These are phyloP conservation scores for Nylanderia fulva DNA, from an alignment of 1,140 invertebrate genomes.

Conservation along the genomic window DNA sequence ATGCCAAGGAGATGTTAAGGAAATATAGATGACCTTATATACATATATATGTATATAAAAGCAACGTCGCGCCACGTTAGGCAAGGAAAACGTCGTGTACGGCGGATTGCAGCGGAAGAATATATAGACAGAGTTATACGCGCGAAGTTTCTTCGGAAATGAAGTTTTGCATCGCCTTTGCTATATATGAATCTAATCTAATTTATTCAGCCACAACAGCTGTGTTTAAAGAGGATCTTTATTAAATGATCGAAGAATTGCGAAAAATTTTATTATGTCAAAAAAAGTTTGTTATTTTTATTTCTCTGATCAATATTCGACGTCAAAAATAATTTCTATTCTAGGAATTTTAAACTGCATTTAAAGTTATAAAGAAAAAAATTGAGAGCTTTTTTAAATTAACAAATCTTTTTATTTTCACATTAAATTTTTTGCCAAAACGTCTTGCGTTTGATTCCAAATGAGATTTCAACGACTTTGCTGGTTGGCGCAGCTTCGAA, in stretches of 20 bases:
- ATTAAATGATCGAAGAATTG: neutral
- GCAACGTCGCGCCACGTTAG: conserved; percentile 37
- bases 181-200: neutral
- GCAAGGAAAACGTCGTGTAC: conserved; percentile 40
- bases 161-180: neutral
- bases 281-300: neutral
- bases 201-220: neutral
- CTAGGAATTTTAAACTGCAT: neutral
- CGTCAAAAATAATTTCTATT: conserved; percentile 1
- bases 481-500: neutral
- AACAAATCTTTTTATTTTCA: conserved; percentile 11
- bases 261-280: neutral
- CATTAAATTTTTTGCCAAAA: conserved; percentile 2
- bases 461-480: neutral
- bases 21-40: conserved; percentile 63
- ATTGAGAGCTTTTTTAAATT: neutral
- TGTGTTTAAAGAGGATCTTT: neutral
- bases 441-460: neutral
- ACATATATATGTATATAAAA: conserved; percentile 38
- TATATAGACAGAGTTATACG: conserved; percentile 6
- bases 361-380: neutral
- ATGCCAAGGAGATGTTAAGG: conserved; percentile 61
- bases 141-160: neutral
- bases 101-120: conserved; percentile 6
- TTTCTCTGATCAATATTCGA: neutral